Evolutionary conservation across 2,797 vertebrate species (phyloP).

Genomic region (Lerista edwardsae): DNA sequence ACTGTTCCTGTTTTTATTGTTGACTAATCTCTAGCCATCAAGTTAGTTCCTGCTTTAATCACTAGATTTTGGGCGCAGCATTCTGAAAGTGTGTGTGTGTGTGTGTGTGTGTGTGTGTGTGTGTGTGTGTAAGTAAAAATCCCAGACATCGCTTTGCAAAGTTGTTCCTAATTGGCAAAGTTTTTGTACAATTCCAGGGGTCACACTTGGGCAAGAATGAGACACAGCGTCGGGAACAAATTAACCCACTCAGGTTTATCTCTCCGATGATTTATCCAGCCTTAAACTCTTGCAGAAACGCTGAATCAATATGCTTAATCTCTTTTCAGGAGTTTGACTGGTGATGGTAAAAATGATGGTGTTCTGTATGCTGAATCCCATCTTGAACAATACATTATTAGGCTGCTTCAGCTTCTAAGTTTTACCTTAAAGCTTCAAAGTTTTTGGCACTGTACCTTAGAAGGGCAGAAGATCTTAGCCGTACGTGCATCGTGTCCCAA

Average conservation of each 20-base stretch:
- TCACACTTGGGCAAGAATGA: conserved; percentile 31
- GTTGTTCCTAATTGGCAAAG: conserved; percentile 31
- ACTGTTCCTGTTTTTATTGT: neutral
- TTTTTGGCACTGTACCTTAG: neutral
- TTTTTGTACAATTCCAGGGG: neutral
- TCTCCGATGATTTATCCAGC: neutral
- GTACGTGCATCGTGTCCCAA: neutral
- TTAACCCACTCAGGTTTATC: neutral
- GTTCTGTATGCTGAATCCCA: neutral
- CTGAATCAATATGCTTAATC: conserved; percentile 14
- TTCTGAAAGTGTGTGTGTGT: neutral
- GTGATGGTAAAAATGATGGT: neutral
- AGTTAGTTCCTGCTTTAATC: too few relatives aligned
- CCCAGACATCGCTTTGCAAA: too few relatives aligned
- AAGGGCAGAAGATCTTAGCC: neutral
- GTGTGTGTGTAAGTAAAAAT: too few relatives aligned
- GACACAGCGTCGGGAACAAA: conserved; percentile 19
- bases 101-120: neutral
- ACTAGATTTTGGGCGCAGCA: neutral
- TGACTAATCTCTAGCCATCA: neutral
- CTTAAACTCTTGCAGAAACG: conserved; percentile 25
- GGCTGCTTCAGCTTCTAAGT: neutral
- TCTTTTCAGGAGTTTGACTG: neutral
- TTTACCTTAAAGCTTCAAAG: accelerated
- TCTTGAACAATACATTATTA: neutral